Conservation (phyloP, 2,113 vertebrate species). For the Regulus satrapa region DNA sequence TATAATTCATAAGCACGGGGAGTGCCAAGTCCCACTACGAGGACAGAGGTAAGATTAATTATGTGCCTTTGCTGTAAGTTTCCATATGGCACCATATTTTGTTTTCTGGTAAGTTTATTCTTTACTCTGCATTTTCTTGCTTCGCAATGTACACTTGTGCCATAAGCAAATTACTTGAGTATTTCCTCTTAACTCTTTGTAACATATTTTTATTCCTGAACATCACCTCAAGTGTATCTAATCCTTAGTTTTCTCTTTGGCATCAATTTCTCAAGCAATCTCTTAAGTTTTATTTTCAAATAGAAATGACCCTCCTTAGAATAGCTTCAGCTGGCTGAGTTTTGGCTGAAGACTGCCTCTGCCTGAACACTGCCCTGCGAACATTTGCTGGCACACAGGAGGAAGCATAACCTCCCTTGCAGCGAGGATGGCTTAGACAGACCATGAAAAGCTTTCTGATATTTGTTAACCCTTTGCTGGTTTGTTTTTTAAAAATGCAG, state of each 20-base stretch:
- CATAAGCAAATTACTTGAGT: neutral
- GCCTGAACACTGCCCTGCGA: neutral
- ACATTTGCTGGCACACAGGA: neutral
- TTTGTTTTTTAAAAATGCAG: neutral
- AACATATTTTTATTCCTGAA: neutral
- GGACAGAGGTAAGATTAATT: constrained; percentile 1
- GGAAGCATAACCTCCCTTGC: neutral
- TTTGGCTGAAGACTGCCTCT: neutral
- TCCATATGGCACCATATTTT: neutral
- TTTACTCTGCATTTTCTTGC: neutral
- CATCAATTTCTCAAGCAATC: neutral
- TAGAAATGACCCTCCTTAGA: neutral
- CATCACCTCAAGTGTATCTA: neutral
- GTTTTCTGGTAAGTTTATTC: neutral
- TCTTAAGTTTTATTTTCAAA: neutral
- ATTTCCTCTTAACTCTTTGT: neutral
- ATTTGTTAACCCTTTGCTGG: neutral
- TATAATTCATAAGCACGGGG: constrained; percentile 38
- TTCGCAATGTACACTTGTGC: neutral
- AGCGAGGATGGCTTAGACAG: neutral
- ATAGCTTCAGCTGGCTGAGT: neutral
- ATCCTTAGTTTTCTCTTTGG: neutral
- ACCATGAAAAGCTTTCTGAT: neutral
- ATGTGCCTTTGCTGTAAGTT: neutral
- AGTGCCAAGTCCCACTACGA: neutral